A percentile compares a stretch with the other conserved stretches of the same genome.
phyloP scores from a whole-genome alignment of 2,113 vertebrate genomes.

The Vidua chalybeata region DNA sequence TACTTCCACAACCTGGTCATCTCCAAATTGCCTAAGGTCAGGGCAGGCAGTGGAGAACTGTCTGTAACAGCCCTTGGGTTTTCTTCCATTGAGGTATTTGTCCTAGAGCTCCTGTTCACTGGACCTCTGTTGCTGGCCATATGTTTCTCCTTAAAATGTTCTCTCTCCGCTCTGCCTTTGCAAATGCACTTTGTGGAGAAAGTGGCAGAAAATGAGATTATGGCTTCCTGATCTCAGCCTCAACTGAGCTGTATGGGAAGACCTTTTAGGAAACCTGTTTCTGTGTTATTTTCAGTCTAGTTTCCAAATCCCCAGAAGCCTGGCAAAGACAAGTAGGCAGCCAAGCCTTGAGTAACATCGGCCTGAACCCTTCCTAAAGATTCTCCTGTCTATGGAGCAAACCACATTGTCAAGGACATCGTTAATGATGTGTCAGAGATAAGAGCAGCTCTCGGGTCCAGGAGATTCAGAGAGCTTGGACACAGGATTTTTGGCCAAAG shows the following conservation, averaged over 20 bases:
- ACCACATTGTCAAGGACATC: background rate
- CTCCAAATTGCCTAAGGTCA: rapidly evolving
- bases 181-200: background rate
- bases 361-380: background rate
- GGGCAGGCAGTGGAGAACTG: background rate
- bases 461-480: background rate
- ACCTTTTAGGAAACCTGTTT: background rate
- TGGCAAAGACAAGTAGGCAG: background rate
- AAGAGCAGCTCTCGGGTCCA: background rate
- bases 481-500: background rate
- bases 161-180: background rate
- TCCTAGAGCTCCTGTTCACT: background rate
- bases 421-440: background rate
- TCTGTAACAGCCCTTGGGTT: background rate
- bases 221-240: background rate
- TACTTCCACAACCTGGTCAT: background rate
- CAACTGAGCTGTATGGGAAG: background rate
- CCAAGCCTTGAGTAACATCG: background rate
- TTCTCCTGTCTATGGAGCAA: background rate
- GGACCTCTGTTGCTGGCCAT: background rate
- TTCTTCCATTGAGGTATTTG: background rate
- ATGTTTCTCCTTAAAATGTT: background rate
- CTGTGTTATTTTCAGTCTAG: background rate
- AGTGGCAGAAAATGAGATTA: background rate
- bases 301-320: background rate